Base-by-base conservation (phyloP, 2,113 vertebrate species). In the Gymnogyps californianus region DNA sequence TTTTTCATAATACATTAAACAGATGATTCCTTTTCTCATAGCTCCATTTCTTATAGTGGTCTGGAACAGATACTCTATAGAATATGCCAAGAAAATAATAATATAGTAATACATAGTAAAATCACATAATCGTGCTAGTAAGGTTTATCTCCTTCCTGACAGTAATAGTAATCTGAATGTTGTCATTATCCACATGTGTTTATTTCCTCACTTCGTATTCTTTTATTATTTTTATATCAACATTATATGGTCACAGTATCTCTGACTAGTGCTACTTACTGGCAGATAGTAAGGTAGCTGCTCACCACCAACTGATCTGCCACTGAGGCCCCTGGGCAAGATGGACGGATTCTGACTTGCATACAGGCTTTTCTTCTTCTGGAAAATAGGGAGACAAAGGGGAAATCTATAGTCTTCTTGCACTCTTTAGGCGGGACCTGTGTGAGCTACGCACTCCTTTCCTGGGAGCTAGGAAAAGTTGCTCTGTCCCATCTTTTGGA, bases 301-400 rank as follows among this genome's bases (percentile, higher is more conserved):
- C 65, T 74, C 16, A 46, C 14, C 12, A 51, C 5, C 36, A 83
- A 6, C 4, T 36, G 4, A 31, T 72, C 44, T 89, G 40, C 2
- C 42, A 13, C 8, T 38, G 55, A 57, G 6, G 22, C 42, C 10
- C 3, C 25, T n/a, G 17, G 29, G 21, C 6, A 87, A 69, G 36
- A 31, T 34, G 4, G 21, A 38, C 29, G 19, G 22, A 55, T 77
- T 91, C 64, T 77, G 15, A 57, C 6, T 10, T 22, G 3, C 4
- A 10, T 38, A 44, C 0, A 0, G 17, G 7, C 2, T 83, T 87
- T 83, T 72, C 17, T 55, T 59, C n/a, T 54, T 81, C 31, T 83
- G 31, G 14, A 36, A 80, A 79, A 49, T 0, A 31, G 14, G 13
- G 4, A 57, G 2, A 13, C 7, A 38, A 57, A 40, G 4, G 4